phyloP scores from a whole-genome alignment of 2,888 invertebrate genomes.

The Tolmerus cingulatus region DNA sequence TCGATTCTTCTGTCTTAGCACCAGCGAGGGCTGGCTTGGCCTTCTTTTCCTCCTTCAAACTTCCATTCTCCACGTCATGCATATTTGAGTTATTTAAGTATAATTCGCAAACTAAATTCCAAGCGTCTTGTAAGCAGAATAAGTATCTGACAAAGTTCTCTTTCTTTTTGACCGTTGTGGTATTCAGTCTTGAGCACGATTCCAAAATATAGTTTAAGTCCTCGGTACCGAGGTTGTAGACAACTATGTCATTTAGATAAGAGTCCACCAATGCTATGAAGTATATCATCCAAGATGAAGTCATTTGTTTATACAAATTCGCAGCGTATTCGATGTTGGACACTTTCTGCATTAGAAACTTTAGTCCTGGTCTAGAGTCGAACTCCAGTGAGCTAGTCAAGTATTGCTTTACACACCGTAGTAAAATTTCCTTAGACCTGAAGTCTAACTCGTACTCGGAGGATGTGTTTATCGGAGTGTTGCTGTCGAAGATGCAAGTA shows the following conservation, averaged over 20 bases:
- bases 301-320: conserved; percentile 91
- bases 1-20: conserved; percentile 46
- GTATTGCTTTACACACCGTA: conserved; percentile 83
- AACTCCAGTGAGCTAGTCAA: conserved; percentile 85
- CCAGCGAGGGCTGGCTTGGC: conserved; percentile 40
- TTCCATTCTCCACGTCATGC: conserved; percentile 60
- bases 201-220: conserved; percentile 72
- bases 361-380: conserved; percentile 88
- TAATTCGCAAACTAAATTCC: conserved; percentile 69
- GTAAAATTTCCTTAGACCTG: conserved; percentile 69
- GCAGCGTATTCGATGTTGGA: conserved; percentile 86
- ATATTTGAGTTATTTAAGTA: conserved; percentile 65
- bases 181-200: conserved; percentile 67
- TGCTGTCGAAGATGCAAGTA: conserved; percentile 63
- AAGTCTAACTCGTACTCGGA: conserved; percentile 63
- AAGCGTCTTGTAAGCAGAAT: conserved; percentile 70
- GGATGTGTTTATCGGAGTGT: conserved; percentile 58
- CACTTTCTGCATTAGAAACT: conserved; percentile 93
- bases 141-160: conserved; percentile 70
- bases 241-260: conserved; percentile 76
- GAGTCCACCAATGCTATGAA: conserved; percentile 87
- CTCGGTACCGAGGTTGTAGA: conserved; percentile 69
- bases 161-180: conserved; percentile 65
- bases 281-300: conserved; percentile 90
- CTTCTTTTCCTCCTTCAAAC: conserved; percentile 51